Evolutionary conservation across 2,888 invertebrate genomes (phyloP).

Genomic region (Gastracanthus pulcherrimus): DNA sequence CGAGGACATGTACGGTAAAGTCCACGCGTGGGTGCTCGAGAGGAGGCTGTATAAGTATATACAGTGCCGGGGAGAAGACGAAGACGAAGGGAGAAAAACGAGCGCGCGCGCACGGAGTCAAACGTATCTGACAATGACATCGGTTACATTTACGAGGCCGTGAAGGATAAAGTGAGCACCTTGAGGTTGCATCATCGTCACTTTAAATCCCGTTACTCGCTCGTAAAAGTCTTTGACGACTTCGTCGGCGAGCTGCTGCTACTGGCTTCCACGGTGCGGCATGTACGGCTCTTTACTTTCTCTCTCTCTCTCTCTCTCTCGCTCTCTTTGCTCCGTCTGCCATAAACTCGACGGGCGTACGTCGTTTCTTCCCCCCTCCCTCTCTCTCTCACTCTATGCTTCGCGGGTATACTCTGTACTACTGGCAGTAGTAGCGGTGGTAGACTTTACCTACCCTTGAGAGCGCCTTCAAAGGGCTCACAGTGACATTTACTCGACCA

Average conservation of each 20-base stretch:
- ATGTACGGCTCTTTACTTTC: constrained; percentile 62
- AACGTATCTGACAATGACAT: constrained; percentile 76
- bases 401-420: no score
- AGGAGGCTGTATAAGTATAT: neutral
- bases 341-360: constrained; percentile 65
- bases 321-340: constrained; percentile 57
- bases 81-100: constrained; percentile 35
- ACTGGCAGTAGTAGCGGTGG: neutral
- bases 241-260: constrained; percentile 68
- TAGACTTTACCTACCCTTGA: constrained; percentile 65
- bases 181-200: constrained; percentile 78
- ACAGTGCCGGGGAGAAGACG: neutral
- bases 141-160: constrained; percentile 77
- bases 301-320: constrained; percentile 49
- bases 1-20: no score
- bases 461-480: constrained; percentile 67
- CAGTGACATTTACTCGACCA: constrained; percentile 72
- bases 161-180: constrained; percentile 77
- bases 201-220: constrained; percentile 78
- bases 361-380: constrained; percentile 39
- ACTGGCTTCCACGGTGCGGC: constrained; percentile 56
- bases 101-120: constrained; percentile 44
- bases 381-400: no score
- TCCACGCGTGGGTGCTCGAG: neutral
- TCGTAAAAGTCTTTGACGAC: constrained; percentile 78